Conservation (phyloP, 1,140 invertebrate genomes). For the Condylostylus longicornis region DNA sequence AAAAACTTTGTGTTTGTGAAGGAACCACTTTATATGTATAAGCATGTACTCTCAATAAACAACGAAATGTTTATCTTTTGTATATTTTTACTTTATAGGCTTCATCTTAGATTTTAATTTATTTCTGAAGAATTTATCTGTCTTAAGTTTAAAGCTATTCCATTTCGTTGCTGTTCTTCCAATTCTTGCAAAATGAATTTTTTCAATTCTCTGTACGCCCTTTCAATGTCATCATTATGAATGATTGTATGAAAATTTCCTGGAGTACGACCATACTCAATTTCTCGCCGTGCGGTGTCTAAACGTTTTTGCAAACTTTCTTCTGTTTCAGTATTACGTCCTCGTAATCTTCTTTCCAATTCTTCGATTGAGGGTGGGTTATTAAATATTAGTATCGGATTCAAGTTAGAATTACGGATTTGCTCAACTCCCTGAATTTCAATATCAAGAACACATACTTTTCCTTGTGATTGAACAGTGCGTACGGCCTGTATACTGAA, state of each 20-base stretch:
- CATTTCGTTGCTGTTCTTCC: conserved; percentile 24
- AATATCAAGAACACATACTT: conserved; percentile 89
- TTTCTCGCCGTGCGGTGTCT: conserved; percentile 55
- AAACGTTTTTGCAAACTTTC: conserved; percentile 66
- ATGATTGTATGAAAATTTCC: conserved; percentile 84
- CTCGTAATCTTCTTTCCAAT: conserved; percentile 59
- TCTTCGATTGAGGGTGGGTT: conserved; percentile 76
- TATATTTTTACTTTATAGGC: no score
- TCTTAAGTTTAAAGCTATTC: no score
- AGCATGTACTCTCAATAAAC: no score
- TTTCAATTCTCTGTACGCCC: conserved; percentile 66
- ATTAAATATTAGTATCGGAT: conserved; percentile 82
- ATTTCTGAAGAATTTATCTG: no score
- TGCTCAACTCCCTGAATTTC: conserved; percentile 92
- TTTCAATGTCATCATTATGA: conserved; percentile 82
- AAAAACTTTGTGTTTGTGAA: no score
- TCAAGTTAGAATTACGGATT: conserved; percentile 68
- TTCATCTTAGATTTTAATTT: no score
- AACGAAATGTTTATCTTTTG: no score
- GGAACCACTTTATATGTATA: no score
- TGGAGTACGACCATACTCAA: conserved; percentile 67
- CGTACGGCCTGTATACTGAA: conserved; percentile 78
- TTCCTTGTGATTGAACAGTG: conserved; percentile 59
- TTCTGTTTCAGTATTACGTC: conserved; percentile 77
- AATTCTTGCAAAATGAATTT: conserved; percentile 49